Percentiles rank a stretch among this genome's conserved stretches.
Conservation (phyloP, 2,888 invertebrate genomes). For the Platycheirus rosarum region DNA sequence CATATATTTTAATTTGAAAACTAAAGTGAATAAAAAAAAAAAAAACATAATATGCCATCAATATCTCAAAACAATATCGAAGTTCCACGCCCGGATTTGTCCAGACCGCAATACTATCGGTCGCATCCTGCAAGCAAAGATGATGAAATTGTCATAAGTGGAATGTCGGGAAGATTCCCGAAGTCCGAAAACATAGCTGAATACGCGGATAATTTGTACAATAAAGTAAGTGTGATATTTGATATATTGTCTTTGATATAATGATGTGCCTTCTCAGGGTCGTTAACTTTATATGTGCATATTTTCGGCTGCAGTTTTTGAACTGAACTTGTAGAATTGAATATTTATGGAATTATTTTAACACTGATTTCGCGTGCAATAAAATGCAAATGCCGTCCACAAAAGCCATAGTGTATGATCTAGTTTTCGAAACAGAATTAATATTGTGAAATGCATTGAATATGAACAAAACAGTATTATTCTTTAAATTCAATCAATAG, state of each 20-base stretch:
- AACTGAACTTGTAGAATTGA: conserved; percentile 3
- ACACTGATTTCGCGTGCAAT: not conserved
- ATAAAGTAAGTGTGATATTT: conserved; percentile 79
- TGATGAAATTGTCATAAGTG: conserved; percentile 83
- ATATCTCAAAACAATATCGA: conserved; percentile 1
- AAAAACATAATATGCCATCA: conserved; percentile 24
- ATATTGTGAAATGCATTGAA: not conserved
- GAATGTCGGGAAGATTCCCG: conserved; percentile 85
- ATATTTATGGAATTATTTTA: conserved; percentile 1
- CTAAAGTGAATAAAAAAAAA: not conserved
- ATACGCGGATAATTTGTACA: conserved; percentile 84
- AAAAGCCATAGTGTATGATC: not conserved
- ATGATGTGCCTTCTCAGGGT: not conserved
- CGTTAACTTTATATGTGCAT: not conserved
- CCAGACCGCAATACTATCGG: conserved; percentile 44
- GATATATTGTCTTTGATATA: not conserved
- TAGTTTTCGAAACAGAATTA: not conserved
- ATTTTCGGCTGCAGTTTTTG: not conserved
- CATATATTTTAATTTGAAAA: not conserved
- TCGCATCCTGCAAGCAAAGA: conserved; percentile 76
- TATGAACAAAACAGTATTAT: too few species aligned
- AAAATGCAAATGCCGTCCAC: not conserved
- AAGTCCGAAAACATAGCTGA: conserved; percentile 85
- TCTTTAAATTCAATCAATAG: too few species aligned
- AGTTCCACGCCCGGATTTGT: conserved; percentile 45